Evolutionary conservation across 1,140 invertebrate genomes (phyloP).

Genomic region (Gonatopus flavifemur): DNA sequence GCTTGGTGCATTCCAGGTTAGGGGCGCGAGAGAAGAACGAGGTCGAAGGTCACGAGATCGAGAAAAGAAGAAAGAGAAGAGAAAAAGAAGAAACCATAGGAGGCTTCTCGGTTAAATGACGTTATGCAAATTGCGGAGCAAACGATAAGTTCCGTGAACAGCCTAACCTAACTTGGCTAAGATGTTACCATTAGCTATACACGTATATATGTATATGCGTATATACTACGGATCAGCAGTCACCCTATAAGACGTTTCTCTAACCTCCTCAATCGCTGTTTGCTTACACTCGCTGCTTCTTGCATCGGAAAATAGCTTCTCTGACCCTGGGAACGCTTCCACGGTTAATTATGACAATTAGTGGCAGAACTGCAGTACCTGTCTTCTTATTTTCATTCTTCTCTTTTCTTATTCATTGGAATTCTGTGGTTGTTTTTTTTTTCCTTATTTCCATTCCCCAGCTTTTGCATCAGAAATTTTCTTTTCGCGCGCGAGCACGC

Average conservation of each 20-base stretch:
- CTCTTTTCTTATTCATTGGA: neutral
- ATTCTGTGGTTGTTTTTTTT: no score
- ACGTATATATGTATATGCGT: no score
- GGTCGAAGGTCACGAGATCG: constrained; percentile 19
- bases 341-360: constrained; percentile 40
- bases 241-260: no score
- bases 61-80: constrained; percentile 6
- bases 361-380: constrained; percentile 7
- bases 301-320: constrained; percentile 1
- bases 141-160: constrained; percentile 28
- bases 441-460: no score
- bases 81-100: no score
- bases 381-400: neutral
- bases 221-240: no score
- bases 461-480: no score
- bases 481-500: no score
- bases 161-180: no score
- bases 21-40: constrained; percentile 14
- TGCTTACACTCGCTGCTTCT: constrained; percentile 33
- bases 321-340: constrained; percentile 25
- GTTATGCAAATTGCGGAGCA: constrained; percentile 35
- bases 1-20: constrained; percentile 12
- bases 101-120: constrained; percentile 22
- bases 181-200: no score
- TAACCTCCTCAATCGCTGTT: no score